Evolutionary conservation across 2,888 invertebrate species (phyloP).

Genomic region (Apodemia mormo): DNA sequence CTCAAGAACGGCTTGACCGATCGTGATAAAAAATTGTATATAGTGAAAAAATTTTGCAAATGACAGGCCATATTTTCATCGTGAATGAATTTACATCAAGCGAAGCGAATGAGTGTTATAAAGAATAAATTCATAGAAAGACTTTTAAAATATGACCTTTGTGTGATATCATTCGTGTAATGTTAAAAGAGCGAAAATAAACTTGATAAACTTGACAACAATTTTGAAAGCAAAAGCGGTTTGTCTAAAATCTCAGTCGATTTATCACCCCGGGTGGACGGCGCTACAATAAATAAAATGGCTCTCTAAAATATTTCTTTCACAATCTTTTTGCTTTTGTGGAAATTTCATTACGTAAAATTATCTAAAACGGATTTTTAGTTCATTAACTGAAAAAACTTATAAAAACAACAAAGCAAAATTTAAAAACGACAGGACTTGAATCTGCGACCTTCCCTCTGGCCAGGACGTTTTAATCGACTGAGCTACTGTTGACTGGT

Average conservation of each 20-base stretch:
- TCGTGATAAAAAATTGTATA: too few species aligned
- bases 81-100: neutral
- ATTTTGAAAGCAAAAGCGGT: constrained; percentile 7
- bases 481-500: too few species aligned
- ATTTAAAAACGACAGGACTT: too few species aligned
- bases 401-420: too few species aligned
- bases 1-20: too few species aligned
- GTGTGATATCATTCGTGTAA: neutral
- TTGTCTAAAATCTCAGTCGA: constrained; percentile 11
- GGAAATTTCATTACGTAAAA: neutral
- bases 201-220: constrained; percentile 11
- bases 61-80: too few species aligned
- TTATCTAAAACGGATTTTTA: too few species aligned
- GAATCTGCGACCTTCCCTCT: too few species aligned
- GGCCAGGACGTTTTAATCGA: too few species aligned
- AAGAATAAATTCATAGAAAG: neutral
- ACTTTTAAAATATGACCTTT: neutral
- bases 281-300: neutral
- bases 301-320: constrained; percentile 2
- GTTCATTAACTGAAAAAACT: too few species aligned
- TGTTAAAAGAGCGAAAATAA: neutral
- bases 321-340: neutral
- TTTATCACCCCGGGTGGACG: constrained; percentile 4
- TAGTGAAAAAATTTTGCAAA: too few species aligned
- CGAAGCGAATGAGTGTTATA: too few species aligned